Evolutionary conservation across 2,888 invertebrate genomes (phyloP).

Genomic region (Spialia ferax): DNA sequence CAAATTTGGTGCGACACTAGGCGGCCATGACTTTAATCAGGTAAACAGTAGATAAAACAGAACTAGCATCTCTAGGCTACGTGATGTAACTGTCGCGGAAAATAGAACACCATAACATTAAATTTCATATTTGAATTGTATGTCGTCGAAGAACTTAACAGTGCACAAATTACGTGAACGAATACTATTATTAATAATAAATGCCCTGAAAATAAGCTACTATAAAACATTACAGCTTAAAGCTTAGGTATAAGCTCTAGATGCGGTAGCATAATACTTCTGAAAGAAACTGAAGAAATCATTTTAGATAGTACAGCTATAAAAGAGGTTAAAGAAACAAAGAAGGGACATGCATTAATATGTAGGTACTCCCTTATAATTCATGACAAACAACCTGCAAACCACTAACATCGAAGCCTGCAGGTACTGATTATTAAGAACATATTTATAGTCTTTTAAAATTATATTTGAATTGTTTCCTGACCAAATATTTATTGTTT

Average conservation of each 20-base stretch:
- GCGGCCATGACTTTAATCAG: constrained; percentile 16
- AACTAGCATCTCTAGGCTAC: constrained; percentile 11
- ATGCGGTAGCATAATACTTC: not conserved
- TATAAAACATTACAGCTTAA: too few species aligned
- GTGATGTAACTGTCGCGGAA: constrained; percentile 13
- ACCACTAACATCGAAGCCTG: not conserved
- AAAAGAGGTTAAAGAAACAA: not conserved
- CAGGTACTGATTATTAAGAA: not conserved
- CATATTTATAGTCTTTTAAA: not conserved
- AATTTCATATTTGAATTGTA: not conserved
- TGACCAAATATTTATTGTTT: constrained; percentile 7
- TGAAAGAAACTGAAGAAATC: too few species aligned
- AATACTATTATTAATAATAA: not conserved
- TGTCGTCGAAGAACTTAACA: not conserved
- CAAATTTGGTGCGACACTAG: constrained; percentile 44
- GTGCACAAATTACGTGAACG: not conserved
- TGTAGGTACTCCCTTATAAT: not conserved
- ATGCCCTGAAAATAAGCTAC: not conserved
- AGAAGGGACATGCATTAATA: not conserved
- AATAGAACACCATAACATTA: not conserved
- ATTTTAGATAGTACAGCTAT: not conserved
- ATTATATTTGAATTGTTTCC: not conserved
- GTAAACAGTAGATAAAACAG: constrained; percentile 31
- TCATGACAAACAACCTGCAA: not conserved
- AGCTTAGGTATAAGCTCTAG: too few species aligned